A percentile compares a stretch with the other conserved stretches of the same genome.
Evolutionary conservation across 2,797 vertebrate species (phyloP).

Genomic region (Huso huso): DNA sequence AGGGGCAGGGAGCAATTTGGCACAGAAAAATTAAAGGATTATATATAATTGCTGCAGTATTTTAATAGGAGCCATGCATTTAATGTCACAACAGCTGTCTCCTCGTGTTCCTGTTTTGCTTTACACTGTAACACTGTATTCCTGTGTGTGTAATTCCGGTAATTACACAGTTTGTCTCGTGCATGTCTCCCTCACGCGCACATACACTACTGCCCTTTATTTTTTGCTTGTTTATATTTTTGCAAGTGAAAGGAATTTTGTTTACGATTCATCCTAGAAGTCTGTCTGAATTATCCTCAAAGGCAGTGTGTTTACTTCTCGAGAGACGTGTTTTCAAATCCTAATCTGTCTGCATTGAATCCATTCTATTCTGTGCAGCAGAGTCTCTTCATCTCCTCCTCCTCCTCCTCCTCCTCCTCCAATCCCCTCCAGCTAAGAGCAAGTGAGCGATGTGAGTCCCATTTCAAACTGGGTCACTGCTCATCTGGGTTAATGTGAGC

Average conservation of each 20-base stretch:
- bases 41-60: neutral
- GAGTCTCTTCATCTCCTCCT: neutral
- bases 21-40: conserved; percentile 1
- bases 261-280: too few relatives aligned
- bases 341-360: neutral
- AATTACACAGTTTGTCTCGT: neutral
- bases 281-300: neutral
- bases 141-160: neutral
- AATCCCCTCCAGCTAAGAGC: conserved; percentile 10
- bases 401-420: neutral
- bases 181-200: neutral
- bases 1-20: neutral
- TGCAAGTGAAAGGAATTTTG: too few relatives aligned
- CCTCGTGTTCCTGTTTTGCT: conserved; percentile 8
- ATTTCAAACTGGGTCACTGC: conserved; percentile 42
- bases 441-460: neutral
- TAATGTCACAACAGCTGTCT: conserved; percentile 1
- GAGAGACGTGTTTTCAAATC: neutral
- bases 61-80: neutral
- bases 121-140: conserved; percentile 4
- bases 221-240: too few relatives aligned
- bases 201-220: too few relatives aligned
- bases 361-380: too few relatives aligned
- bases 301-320: neutral
- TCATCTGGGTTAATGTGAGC: conserved; percentile 44